Evolutionary conservation across 1,140 invertebrate species (phyloP).

Genomic region (Artemia franciscana): DNA sequence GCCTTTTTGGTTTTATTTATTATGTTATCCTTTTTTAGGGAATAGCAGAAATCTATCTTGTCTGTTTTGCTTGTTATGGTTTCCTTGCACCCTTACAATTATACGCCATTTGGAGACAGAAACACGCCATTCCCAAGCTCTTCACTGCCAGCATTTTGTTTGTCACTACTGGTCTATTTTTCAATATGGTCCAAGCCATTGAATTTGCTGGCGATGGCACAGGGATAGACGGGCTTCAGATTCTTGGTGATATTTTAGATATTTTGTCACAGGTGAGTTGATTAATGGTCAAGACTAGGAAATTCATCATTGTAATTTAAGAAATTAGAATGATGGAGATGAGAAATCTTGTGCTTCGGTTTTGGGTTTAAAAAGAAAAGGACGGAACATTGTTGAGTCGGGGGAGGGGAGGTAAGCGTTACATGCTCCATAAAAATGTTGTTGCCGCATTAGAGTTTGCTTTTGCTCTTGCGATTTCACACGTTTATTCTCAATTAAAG

Average conservation of each 20-base stretch:
- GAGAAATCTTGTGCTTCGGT: too few species aligned
- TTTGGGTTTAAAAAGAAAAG: too few species aligned
- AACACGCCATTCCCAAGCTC: conserved; percentile 69
- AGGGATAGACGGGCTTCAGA: conserved; percentile 49
- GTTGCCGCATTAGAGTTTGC: too few species aligned
- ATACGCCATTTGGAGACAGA: conserved; percentile 61
- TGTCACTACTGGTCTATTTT: conserved; percentile 56
- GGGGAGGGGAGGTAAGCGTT: too few species aligned
- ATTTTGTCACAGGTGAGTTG: conserved; percentile 54
- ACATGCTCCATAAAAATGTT: too few species aligned
- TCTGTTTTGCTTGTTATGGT: conserved; percentile 68
- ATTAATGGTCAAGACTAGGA: too few species aligned
- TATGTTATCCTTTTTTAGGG: conserved; percentile 43
- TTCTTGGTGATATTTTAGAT: conserved; percentile 72
- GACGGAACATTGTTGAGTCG: too few species aligned
- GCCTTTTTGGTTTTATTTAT: too few species aligned
- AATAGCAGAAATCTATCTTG: conserved; percentile 67
- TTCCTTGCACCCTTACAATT: conserved; percentile 67
- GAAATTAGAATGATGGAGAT: too few species aligned
- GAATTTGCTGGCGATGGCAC: conserved; percentile 72
- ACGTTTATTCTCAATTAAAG: too few species aligned
- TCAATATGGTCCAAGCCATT: conserved; percentile 67
- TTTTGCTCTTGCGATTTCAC: too few species aligned
- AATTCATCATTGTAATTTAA: too few species aligned
- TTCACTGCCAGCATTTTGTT: conserved; percentile 64